Base-by-base conservation (phyloP, 2,113 vertebrate genomes). In the Orientallactaga bullata region DNA sequence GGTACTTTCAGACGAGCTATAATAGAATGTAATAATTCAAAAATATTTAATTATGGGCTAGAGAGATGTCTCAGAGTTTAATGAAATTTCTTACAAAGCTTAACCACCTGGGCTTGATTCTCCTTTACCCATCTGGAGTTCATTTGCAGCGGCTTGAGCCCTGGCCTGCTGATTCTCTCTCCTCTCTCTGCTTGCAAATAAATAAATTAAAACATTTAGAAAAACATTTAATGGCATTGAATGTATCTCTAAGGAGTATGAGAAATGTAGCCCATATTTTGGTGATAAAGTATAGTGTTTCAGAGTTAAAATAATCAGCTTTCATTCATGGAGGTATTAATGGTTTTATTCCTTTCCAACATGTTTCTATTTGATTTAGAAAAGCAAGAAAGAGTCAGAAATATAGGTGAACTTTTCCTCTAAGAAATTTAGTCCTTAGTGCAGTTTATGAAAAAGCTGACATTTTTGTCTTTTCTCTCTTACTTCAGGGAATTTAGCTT, bases 171-270 rank as follows among this genome's bases (percentile, higher is more conserved):
- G 42, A 8, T 47, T 47, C 42, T 47, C 8, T 47, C 42, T 47
- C 42, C 42, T 6, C 8, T 47, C 5, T 47, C 42, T 47, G 42
- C 8, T 47, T 47, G 42, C 8, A 47, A 47, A 47, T 47, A 47
- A 47, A 47, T 47, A 47, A 47, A 47, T 47, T n/a, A n/a, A n/a
- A n/a, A n/a, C n/a, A n/a, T n/a, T n/a, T n/a, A n/a, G n/a, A n/a
- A n/a, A n/a, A n/a, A n/a, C 88, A 37, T 66, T 80, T 90, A 93
- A 91, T 84, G 2, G 60, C 94, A 95, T 96, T 85, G 95, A 94
- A 92, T 78, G 72, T 91, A 82, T 96, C 97, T 94, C 94, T 95
- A 91, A 93, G 91, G 78, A 83, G 91, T 71, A 80, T 94, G 88
- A 92, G 95, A 85, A 55, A 30, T 69, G 30, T 95, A 94, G 23